phyloP scores from a whole-genome alignment of 2,888 invertebrate genomes.

The Actias luna region DNA sequence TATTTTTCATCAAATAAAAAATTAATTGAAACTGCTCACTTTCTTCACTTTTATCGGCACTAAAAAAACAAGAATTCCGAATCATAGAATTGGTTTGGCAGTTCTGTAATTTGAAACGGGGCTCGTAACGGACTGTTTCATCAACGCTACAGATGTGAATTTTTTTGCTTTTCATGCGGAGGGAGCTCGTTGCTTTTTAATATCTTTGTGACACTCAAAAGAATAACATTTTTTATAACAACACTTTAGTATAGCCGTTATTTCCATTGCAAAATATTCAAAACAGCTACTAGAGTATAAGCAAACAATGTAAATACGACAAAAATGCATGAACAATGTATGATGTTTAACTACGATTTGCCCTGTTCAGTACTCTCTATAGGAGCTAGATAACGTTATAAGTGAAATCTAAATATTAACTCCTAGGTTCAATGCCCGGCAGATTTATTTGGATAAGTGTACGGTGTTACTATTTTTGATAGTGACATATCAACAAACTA shows the following conservation, averaged over 20 bases:
- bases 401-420: too few species aligned
- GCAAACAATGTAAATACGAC: too few species aligned
- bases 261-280: not conserved
- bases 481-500: too few species aligned
- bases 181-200: conserved; percentile 32
- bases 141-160: conserved; percentile 26
- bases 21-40: conserved; percentile 20
- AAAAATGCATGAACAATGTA: too few species aligned
- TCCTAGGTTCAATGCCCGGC: too few species aligned
- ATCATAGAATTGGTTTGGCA: conserved; percentile 1
- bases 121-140: conserved; percentile 9
- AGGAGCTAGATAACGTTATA: too few species aligned
- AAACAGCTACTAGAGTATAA: not conserved
- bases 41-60: conserved; percentile 6
- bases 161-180: conserved; percentile 27
- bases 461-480: too few species aligned
- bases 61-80: too few species aligned
- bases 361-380: too few species aligned
- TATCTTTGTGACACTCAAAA: conserved; percentile 22
- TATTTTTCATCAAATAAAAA: conserved; percentile 25
- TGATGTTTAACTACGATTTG: too few species aligned
- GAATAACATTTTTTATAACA: conserved; percentile 27
- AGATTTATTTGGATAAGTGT: too few species aligned
- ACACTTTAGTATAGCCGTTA: not conserved
- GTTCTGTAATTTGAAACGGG: not conserved